Base-by-base conservation (phyloP, 1,140 invertebrate genomes). In the Phthorimaea operculella region DNA sequence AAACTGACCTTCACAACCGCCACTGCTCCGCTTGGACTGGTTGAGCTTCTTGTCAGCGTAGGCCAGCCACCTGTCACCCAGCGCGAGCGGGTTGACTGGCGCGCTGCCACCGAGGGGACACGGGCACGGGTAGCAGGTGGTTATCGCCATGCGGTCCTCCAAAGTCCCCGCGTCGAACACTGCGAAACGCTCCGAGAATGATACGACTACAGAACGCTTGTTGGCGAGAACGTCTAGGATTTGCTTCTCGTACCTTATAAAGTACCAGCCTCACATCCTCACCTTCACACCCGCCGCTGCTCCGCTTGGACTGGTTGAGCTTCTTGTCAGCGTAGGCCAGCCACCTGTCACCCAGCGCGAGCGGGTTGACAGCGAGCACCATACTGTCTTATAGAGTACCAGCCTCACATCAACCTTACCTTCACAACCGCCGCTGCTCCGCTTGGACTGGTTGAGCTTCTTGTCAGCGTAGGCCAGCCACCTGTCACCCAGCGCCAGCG, bases 241-340 rank as follows among this genome's bases (percentile, higher is more conserved):
- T 7, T 92, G 91, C 78, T 93, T 94, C 77, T 96, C 96, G 85
- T 98, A 99, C 79, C 96, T 96, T 58, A 97, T 93, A n/a, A n/a
- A n/a, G n/a, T n/a, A n/a, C n/a, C n/a, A n/a, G n/a, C n/a, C n/a
- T n/a, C n/a, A n/a, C n/a, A n/a, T n/a, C n/a, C 59, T 86, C 83
- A 70, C 89, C 90, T 77, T 92, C 91, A 77, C 91, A 92, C 2
- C 96, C 96, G 3, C 96, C 96, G 71, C 92, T 93, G 75, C 94
- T 96, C 68, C 94, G 90, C 76, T 94, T 93, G 0, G 91, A 88
- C 6, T 92, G 90, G 52, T 94, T 87, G 33, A 98, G 74, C 82
- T 95, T 92, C 66, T 92, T 92, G 76, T 98, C 96, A 61, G 95
- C 94, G 72, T 93, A 93, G 0, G 91, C 92, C 28, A 93, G 74